Evolutionary conservation across 2,113 vertebrate species (phyloP), one percentile per base, ranked within the genome.

Genomic region (Noctilio leporinus): DNA sequence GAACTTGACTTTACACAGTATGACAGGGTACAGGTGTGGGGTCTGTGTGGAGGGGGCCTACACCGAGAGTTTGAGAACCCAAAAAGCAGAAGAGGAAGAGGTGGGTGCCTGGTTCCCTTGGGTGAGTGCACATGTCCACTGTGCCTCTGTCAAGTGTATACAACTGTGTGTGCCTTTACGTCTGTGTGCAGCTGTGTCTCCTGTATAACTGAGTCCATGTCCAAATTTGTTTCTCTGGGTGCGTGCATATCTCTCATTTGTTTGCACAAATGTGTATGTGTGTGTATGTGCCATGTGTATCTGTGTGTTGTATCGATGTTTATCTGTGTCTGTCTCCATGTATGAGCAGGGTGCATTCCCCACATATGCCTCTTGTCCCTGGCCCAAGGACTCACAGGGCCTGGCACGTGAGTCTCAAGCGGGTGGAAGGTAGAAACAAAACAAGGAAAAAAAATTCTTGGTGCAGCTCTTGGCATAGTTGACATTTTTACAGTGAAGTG

Each of bases 311-410:
- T n/a, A 19, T 3, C 7, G 10, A 17, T 7, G 59, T 33, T 2
- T 6, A 47, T 40, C 45, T 24, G 49, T 59, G 73, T 12, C 28
- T 19, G 57, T 22, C 70, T 35, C 15, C 43, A 3, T 49, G 8
- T 20, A 10, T 67, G 49, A 69, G 47, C 7, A 4, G 62, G 17
- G 43, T 3, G 43, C 72, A 51, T 30, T 30, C 17, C 35, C 8
- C 10, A 35, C 43, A 40, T 5, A 0, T 8, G 5, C 1, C 10
- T 10, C 43, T 11, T 4, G 11, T 51, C 38, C 51, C 16, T 8
- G 6, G 75, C 16, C 33, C 0, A 1, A 12, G 15, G 82, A 24
- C 43, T 6, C 43, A 0, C 16, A 33, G 20, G n/a, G 43, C 80
- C 65, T 22, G 4, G 8, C 17, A 59, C 33, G 20, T 40, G 49